These are phyloP conservation scores for Florisuga fusca DNA, from an alignment of 2,797 vertebrate genomes.

Conservation along the genomic window DNA sequence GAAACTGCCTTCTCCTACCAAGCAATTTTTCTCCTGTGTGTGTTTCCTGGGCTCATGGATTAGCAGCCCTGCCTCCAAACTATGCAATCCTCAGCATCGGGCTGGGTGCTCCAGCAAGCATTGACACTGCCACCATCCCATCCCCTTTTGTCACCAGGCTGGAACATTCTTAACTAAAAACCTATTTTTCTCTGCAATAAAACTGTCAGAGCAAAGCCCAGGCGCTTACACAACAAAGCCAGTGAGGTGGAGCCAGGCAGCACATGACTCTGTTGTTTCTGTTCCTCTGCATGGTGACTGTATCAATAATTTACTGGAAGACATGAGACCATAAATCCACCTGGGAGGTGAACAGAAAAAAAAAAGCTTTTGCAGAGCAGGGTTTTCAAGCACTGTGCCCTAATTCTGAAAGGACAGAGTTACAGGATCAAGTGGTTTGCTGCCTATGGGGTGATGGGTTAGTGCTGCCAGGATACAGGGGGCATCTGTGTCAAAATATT, in stretches of 20 bases:
- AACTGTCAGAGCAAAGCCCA: neutral
- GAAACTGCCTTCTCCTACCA: neutral
- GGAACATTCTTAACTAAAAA: neutral
- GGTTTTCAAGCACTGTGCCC: neutral
- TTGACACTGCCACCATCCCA: neutral
- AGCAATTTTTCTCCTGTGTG: neutral
- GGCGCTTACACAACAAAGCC: slow-evolving; percentile 26
- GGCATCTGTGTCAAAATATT: neutral
- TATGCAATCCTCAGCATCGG: neutral
- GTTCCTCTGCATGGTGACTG: neutral
- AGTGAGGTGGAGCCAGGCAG: neutral
- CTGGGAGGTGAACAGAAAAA: neutral
- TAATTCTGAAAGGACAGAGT: neutral
- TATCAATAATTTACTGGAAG: slow-evolving; percentile 62
- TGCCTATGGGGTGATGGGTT: neutral
- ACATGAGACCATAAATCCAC: neutral
- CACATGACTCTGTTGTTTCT: slow-evolving; percentile 31
- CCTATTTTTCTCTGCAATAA: neutral
- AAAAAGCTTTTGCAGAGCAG: neutral
- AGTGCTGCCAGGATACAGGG: neutral
- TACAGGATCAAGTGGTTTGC: neutral
- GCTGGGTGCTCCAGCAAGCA: neutral
- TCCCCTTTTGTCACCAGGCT: neutral
- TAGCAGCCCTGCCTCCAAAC: neutral
- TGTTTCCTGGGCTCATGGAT: neutral